Base-by-base conservation (phyloP, 1,140 invertebrate species). In the Brachionus calyciflorus region DNA sequence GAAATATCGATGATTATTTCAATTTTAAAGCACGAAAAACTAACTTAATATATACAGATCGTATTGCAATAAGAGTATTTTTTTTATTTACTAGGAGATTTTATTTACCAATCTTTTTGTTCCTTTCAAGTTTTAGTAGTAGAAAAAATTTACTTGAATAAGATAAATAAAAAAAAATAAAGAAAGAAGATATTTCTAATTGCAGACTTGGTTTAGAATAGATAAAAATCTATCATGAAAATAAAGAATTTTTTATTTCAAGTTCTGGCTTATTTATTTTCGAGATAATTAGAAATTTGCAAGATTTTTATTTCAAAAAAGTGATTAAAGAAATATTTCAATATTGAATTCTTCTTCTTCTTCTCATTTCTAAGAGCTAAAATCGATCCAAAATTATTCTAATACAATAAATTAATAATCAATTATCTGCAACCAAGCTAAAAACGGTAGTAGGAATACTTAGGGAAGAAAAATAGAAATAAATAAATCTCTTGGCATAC, bases 181-280 rank as follows among this genome's bases (percentile, higher is more conserved):
- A 51, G 17, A 55, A 9, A 30, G n/a, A 33, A 55, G 33, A 28
- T 28, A 60, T 60, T 33, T 60, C 30, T 60, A 60, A 60, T 60
- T 60, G 55, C 55, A 60, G 55, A 60, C 30, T 60, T 60, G 28
- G 30, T 60, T 37, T 60, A 60, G 55, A 60, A 33, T 60, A 60
- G 30, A 60, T 28, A 14, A 28, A 28, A 4, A n/a, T 14, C 3
- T 48, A 17, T 14, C 19, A n/a, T 55, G 51, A 55, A 55, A 33
- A 60, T 26, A 57, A 30, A 60, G 19, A 40, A 17, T 37, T n/a
- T 28, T 55, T 21, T 28, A 55, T 55, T 28, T 60, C 30, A 60
- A 60, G 55, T 60, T 60, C 12, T 60, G 55, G 55, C 30, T 60
- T 60, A 41, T 60, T 60, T 40, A 60, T 28, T 60, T 60, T 60